Evolutionary conservation across 2,797 vertebrate genomes (phyloP).

Genomic region (Scleropages formosus): DNA sequence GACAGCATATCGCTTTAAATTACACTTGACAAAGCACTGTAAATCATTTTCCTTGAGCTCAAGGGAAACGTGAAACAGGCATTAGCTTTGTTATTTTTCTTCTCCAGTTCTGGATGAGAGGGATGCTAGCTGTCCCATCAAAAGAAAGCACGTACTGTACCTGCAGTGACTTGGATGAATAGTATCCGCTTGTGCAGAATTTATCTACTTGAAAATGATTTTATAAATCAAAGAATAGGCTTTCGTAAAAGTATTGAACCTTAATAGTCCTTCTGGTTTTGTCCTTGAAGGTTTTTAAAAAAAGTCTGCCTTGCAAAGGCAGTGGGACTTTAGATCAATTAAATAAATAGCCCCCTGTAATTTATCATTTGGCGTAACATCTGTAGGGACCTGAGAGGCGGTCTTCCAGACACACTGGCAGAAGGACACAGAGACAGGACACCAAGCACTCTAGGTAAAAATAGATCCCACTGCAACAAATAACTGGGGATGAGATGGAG

Average conservation of each 20-base stretch:
- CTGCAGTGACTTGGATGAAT: too few relatives aligned
- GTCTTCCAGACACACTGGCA: slow-evolving; percentile 50
- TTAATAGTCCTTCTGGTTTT: slow-evolving; percentile 42
- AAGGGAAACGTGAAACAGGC: not conserved
- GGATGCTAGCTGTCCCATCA: not conserved
- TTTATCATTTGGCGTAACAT: slow-evolving; percentile 79
- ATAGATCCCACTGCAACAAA: slow-evolving; percentile 30
- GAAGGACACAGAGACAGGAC: slow-evolving; percentile 44
- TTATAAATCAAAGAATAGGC: not conserved
- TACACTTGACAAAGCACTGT: not conserved
- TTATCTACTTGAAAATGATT: not conserved
- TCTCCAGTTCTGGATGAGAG: not conserved
- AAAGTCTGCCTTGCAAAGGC: slow-evolving; percentile 72
- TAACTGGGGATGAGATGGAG: slow-evolving; percentile 15
- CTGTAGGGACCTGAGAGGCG: slow-evolving; percentile 59
- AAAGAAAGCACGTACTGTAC: not conserved
- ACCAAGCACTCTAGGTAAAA: slow-evolving; percentile 51
- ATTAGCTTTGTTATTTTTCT: not conserved
- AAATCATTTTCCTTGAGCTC: not conserved
- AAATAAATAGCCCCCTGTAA: slow-evolving; percentile 57
- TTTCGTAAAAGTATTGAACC: not conserved
- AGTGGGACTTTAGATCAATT: slow-evolving; percentile 34
- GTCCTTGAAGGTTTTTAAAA: slow-evolving; percentile 74
- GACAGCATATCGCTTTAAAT: not conserved
- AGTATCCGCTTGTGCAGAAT: not conserved